These are phyloP conservation scores for Actenoides lindsayi DNA, from an alignment of 2,113 vertebrate species.

Conservation along the genomic window DNA sequence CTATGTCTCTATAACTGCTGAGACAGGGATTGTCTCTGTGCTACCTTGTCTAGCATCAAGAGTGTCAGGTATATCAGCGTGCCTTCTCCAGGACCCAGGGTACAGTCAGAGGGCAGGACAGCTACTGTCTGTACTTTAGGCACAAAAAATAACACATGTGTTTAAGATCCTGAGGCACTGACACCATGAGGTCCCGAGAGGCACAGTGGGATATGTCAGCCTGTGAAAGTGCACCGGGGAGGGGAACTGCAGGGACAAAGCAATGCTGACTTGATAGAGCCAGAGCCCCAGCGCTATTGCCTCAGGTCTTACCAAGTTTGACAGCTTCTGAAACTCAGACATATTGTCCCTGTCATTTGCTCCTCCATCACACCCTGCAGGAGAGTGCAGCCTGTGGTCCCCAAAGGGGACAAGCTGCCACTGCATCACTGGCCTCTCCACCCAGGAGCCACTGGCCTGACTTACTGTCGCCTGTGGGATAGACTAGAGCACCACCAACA, in stretches of 20 bases:
- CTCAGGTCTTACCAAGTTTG: background rate
- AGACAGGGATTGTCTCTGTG: background rate
- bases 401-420: background rate
- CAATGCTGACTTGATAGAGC: background rate
- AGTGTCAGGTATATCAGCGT: background rate
- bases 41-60: background rate
- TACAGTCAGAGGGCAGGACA: background rate
- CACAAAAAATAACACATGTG: background rate
- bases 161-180: background rate
- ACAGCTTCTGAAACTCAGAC: background rate
- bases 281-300: background rate
- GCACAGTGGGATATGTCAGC: background rate
- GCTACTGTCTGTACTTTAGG: accelerated
- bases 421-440: background rate
- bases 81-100: background rate
- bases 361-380: accelerated
- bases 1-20: background rate
- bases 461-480: background rate
- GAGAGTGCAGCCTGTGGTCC: background rate
- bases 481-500: background rate
- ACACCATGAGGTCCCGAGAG: background rate
- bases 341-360: background rate
- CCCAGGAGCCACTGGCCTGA: background rate
- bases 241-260: background rate
- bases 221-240: background rate